Evolutionary conservation across 1,140 invertebrate species (phyloP).

Genomic region (Drosophila ohnishii): DNA sequence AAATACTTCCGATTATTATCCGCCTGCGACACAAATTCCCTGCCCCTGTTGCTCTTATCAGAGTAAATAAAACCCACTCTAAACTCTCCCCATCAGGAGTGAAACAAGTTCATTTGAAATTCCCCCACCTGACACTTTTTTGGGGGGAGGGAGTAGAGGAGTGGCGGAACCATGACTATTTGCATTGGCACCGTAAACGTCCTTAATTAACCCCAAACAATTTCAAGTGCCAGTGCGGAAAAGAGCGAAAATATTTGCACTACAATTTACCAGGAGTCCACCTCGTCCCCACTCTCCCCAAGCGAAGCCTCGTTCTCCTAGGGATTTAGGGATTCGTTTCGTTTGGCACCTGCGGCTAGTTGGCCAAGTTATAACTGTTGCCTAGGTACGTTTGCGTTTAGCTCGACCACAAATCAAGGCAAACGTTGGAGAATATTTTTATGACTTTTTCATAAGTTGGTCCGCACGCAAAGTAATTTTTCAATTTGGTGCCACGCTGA

Average conservation of each 20-base stretch:
- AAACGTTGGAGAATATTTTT: conserved; percentile 55
- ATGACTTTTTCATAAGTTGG: conserved; percentile 75
- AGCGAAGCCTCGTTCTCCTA: conserved; percentile 37
- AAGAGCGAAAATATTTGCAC: conserved; percentile 47
- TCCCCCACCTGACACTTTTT: conserved; percentile 22
- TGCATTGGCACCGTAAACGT: conserved; percentile 37
- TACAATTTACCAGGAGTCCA: conserved; percentile 30
- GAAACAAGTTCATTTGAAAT: conserved; percentile 46
- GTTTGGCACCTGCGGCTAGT: conserved; percentile 50
- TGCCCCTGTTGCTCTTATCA: conserved; percentile 24
- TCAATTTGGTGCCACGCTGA: conserved; percentile 78
- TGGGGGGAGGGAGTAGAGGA: background rate
- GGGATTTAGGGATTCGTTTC: conserved; percentile 25
- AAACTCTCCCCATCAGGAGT: conserved; percentile 22
- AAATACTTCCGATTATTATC: background rate
- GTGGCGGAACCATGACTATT: conserved; percentile 21
- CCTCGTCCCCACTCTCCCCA: background rate
- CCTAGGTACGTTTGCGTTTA: conserved; percentile 68
- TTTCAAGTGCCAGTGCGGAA: conserved; percentile 49
- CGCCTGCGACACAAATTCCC: conserved; percentile 1
- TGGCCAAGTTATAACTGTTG: conserved; percentile 37
- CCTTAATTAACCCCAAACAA: conserved; percentile 50
- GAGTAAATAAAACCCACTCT: conserved; percentile 20
- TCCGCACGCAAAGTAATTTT: conserved; percentile 76
- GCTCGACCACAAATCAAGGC: conserved; percentile 67